A percentile compares a stretch with the other conserved stretches of the same genome.
phyloP scores from a whole-genome alignment of 2,797 vertebrate genomes.

The Anguilla obscura region DNA sequence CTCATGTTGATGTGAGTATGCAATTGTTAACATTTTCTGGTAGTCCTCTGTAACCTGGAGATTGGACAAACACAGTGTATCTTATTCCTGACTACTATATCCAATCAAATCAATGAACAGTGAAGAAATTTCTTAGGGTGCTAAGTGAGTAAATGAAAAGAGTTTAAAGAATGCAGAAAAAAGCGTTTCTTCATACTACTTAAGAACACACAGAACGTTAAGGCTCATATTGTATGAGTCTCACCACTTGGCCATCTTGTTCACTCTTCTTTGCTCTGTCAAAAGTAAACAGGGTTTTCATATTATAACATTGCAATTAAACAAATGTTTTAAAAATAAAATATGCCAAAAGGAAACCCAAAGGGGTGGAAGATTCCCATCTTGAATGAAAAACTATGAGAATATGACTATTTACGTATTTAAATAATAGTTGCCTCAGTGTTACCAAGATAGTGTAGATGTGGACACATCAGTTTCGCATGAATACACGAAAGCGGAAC shows the following conservation, averaged over 20 bases:
- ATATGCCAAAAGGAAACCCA: too few relatives aligned
- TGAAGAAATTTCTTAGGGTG: background rate
- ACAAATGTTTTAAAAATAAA: too few relatives aligned
- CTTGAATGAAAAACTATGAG: background rate
- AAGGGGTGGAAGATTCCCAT: too few relatives aligned
- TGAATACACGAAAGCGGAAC: background rate
- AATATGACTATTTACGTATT: background rate
- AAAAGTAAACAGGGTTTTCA: background rate
- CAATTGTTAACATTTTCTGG: background rate
- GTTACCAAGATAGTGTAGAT: background rate
- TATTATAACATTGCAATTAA: background rate
- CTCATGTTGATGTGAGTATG: background rate
- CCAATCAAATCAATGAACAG: background rate
- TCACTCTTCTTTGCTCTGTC: constrained; percentile 20
- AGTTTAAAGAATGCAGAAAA: background rate
- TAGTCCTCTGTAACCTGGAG: background rate
- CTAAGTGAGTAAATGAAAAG: background rate
- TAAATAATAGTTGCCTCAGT: background rate
- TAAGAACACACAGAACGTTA: background rate
- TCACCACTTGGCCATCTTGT: background rate
- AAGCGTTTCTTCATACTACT: background rate
- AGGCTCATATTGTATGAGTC: background rate
- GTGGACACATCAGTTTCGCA: background rate
- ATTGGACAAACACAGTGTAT: background rate
- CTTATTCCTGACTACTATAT: background rate